Evolutionary conservation across 2,113 vertebrate species (phyloP).

Genomic region (Macrotis lagotis): DNA sequence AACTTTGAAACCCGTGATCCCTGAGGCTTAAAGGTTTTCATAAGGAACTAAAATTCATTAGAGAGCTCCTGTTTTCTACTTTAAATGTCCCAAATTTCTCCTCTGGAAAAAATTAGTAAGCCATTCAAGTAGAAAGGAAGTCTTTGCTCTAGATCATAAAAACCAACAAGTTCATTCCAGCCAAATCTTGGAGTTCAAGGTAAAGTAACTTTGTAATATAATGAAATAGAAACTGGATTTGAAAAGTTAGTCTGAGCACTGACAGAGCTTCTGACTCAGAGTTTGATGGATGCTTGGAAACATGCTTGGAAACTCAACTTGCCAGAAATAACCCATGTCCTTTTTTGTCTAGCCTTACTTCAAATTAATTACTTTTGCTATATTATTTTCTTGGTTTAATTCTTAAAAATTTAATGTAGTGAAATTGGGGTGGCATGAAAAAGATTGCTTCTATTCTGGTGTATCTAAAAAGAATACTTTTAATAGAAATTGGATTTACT

Average conservation of each 20-base stretch:
- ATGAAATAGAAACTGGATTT: slow-evolving; percentile 15
- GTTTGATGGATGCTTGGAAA: slow-evolving; percentile 12
- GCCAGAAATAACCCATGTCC: slow-evolving; percentile 12
- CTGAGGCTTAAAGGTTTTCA: slow-evolving; percentile 42
- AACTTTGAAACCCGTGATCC: slow-evolving; percentile 44
- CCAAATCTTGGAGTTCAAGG: slow-evolving; percentile 32
- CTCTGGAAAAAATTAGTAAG: slow-evolving; percentile 46
- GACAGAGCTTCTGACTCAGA: slow-evolving; percentile 5
- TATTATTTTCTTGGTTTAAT: slow-evolving; percentile 48
- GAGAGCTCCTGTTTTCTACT: slow-evolving; percentile 43
- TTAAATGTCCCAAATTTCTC: slow-evolving; percentile 7
- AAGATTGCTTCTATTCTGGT: slow-evolving; percentile 45
- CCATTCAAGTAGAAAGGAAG: slow-evolving; percentile 39
- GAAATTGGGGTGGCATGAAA: slow-evolving; percentile 17
- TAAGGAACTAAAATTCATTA: slow-evolving; percentile 12
- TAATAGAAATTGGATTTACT: slow-evolving; percentile 31
- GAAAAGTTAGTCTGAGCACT: slow-evolving; percentile 33
- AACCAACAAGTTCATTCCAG: not conserved
- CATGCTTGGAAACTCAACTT: slow-evolving; percentile 42
- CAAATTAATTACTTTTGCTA: slow-evolving; percentile 18
- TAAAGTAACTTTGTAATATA: slow-evolving; percentile 53
- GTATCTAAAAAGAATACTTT: slow-evolving; percentile 39
- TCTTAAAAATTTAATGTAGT: slow-evolving; percentile 48
- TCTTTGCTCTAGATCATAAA: not conserved
- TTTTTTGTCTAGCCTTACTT: slow-evolving; percentile 25